Evolutionary conservation across 2,113 vertebrate species (phyloP).

Genomic region (Pteruthius melanotis): DNA sequence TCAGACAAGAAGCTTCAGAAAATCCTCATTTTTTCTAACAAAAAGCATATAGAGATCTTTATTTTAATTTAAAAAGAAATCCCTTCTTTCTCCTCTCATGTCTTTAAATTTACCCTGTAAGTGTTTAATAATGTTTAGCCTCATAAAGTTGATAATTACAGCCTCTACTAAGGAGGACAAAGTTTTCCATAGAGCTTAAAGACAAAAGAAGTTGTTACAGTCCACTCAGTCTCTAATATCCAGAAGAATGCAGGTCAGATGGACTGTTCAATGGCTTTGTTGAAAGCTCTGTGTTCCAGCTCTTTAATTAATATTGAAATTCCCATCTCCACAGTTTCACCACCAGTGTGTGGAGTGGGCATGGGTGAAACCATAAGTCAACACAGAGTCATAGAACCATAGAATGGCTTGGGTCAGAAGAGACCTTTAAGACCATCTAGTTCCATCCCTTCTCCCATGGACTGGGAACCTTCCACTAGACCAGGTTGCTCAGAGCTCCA

Average conservation of each 20-base stretch:
- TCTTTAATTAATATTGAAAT: background rate
- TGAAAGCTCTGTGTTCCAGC: background rate
- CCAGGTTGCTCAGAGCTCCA: background rate
- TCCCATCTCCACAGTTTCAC: background rate
- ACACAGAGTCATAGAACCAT: background rate
- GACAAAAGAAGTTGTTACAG: background rate
- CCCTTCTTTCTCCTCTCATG: background rate
- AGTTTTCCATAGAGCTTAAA: background rate
- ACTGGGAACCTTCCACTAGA: background rate
- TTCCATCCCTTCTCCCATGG: background rate
- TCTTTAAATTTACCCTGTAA: background rate
- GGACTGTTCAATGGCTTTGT: background rate
- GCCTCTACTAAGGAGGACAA: background rate
- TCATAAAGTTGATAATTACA: background rate
- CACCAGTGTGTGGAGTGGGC: background rate
- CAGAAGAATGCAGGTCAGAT: background rate
- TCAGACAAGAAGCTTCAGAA: constrained; percentile 7
- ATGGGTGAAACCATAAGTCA: background rate
- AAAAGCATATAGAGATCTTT: background rate
- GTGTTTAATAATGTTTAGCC: background rate
- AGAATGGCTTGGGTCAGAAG: background rate
- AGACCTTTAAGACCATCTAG: background rate
- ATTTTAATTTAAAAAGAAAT: background rate
- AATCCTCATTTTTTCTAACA: background rate
- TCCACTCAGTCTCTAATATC: background rate